Percentiles rank a stretch among this genome's conserved stretches.
Evolutionary conservation across 1,140 invertebrate genomes (phyloP).

Genomic region (Linepithema humile): DNA sequence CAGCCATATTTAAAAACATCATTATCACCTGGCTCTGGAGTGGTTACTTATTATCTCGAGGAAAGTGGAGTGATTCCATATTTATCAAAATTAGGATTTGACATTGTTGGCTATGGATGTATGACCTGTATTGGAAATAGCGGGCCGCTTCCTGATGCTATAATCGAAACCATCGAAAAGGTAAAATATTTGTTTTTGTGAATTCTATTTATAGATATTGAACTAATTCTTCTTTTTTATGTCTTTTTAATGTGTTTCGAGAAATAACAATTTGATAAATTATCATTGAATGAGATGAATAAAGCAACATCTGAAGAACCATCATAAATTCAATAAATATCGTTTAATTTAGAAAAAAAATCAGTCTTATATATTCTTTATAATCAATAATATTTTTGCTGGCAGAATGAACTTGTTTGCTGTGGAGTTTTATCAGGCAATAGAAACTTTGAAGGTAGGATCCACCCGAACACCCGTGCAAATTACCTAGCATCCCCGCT

Average conservation of each 20-base stretch:
- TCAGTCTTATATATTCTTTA: not conserved
- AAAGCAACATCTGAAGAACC: not conserved
- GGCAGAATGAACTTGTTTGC: constrained; percentile 94
- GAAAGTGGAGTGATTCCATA: constrained; percentile 95
- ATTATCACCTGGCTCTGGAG: constrained; percentile 97
- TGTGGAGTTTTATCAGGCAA: constrained; percentile 98
- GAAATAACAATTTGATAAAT: not conserved
- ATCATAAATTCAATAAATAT: not conserved
- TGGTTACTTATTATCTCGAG: constrained; percentile 98
- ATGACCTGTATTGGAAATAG: constrained; percentile 99
- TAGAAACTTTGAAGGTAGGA: constrained; percentile 98
- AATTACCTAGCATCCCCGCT: constrained; percentile 98
- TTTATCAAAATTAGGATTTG: constrained; percentile 95
- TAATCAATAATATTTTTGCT: constrained; percentile 40
- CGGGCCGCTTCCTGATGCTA: constrained; percentile 95
- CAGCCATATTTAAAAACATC: constrained; percentile 98
- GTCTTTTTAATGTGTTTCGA: not conserved
- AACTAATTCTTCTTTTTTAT: not conserved
- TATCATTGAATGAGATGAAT: not conserved
- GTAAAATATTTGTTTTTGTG: constrained; percentile 80
- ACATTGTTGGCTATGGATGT: constrained; percentile 98
- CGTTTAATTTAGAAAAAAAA: not conserved
- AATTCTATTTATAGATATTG: not conserved
- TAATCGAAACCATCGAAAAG: constrained; percentile 97
- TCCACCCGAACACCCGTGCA: constrained; percentile 97